Evolutionary conservation across 2,888 invertebrate species (phyloP).

Genomic region (Cylloceria caligata): DNA sequence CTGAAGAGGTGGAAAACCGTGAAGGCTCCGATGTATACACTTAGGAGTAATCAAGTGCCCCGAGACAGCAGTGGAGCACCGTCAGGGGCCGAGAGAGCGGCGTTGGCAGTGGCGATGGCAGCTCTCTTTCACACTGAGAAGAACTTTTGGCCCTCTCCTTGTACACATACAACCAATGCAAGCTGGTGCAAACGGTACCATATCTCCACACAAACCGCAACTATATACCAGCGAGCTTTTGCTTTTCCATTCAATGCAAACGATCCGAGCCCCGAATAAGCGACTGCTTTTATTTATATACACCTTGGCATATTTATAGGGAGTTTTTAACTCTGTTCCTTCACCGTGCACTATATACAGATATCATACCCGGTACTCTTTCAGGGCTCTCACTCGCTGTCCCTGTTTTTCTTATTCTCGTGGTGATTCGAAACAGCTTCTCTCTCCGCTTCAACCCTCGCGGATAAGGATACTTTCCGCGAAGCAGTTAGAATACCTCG

Average conservation of each 20-base stretch:
- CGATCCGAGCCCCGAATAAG: constrained; percentile 41
- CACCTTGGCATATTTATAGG: constrained; percentile 25
- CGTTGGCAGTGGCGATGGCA: neutral
- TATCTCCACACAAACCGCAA: constrained; percentile 14
- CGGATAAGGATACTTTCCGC: constrained; percentile 42
- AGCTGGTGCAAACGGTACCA: constrained; percentile 15
- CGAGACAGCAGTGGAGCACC: constrained; percentile 6
- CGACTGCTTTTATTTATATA: constrained; percentile 52
- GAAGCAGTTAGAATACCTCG: constrained; percentile 40
- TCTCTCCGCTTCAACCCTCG: constrained; percentile 6
- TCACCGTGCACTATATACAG: neutral
- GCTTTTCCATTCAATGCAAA: constrained; percentile 53
- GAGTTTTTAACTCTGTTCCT: constrained; percentile 39
- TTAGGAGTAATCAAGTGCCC: constrained; percentile 50
- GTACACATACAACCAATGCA: constrained; percentile 9
- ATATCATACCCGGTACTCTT: constrained; percentile 19
- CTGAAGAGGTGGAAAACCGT: constrained; percentile 38
- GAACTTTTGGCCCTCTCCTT: constrained; percentile 19
- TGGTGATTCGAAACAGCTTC: constrained; percentile 12
- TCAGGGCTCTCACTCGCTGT: neutral
- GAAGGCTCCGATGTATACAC: constrained; percentile 44
- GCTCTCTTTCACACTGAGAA: neutral
- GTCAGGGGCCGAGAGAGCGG: neutral
- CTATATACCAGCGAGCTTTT: constrained; percentile 39
- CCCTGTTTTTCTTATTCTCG: constrained; percentile 15